Evolutionary conservation across 2,113 vertebrate species (phyloP).

Genomic region (Triplophysa dalaica): DNA sequence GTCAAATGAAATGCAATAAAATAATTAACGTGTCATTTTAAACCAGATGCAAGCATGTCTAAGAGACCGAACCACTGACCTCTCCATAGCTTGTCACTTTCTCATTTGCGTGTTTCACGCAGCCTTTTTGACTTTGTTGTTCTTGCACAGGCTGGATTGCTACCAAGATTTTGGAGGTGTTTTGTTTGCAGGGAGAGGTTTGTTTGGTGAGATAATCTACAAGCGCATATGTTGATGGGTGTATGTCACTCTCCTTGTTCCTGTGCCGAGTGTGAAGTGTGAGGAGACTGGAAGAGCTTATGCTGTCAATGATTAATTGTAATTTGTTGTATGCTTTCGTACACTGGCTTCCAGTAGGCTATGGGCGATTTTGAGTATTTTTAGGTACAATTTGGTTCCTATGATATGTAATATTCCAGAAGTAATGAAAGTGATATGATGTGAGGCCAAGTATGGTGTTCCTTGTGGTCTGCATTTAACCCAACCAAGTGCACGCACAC

Average conservation of each 20-base stretch:
- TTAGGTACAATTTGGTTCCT: no score
- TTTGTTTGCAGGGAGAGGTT: background rate
- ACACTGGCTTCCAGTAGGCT: background rate
- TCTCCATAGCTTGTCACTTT: background rate
- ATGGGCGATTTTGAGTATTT: no score
- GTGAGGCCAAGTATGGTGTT: no score
- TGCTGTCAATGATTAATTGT: slow-evolving; percentile 1
- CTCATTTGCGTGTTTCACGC: slow-evolving; percentile 3
- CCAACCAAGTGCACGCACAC: no score
- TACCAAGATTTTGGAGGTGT: background rate
- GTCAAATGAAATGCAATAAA: background rate
- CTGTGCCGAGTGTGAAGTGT: slow-evolving; percentile 5
- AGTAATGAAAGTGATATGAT: no score
- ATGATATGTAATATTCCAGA: no score
- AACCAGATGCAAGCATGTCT: background rate
- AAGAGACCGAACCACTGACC: background rate
- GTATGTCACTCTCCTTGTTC: slow-evolving; percentile 16
- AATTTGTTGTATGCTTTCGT: slow-evolving; percentile 7
- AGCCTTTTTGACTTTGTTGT: background rate
- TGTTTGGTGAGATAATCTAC: slow-evolving; percentile 28
- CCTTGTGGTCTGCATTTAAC: no score
- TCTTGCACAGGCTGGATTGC: background rate
- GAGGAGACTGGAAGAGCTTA: slow-evolving; percentile 17
- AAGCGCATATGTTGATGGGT: background rate
- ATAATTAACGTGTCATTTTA: slow-evolving; percentile 13